Evolutionary conservation across 2,797 vertebrate species (phyloP), one percentile per base, ranked within the genome.

Genomic region (Todus mexicanus): DNA sequence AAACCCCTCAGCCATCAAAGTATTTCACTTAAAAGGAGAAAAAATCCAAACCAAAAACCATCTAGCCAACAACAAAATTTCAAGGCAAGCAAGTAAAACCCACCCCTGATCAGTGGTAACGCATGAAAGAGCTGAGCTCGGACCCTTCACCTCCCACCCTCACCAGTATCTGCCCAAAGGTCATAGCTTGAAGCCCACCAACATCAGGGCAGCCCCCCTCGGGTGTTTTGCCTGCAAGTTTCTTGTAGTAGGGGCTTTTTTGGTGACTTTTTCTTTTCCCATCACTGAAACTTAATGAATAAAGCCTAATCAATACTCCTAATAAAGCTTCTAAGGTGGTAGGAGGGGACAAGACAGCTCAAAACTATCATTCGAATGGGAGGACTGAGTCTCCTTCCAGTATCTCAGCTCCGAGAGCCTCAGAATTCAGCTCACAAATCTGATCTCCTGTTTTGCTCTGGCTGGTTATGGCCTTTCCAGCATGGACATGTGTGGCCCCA

Each of bases 101-200:
- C 79, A 69, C 23, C 9, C 10, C 48, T 43, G 56, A 27, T 10
- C 27, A 68, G 40, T 16, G n/a, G 9, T 14, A 71, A 20, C 0
- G 0, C 19, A 4, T 7, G 48, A 1, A 0, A 2, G 2, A 65
- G 50, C 47, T 5, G 1, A 13, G 21, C 4, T 22, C 20, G 65
- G 56, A 43, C 5, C 20, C 18, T 57, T 33, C 86, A 17, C 20
- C 33, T 60, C 43, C 31, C 40, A 45, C 38, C 38, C 18, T 54
- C 59, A 5, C 23, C 0, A 0, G 8, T 11, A 6, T 16, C 15
- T n/a, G 42, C 47, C 38, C 38, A 37, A 4, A 60, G 10, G 33
- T 18, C 14, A 1, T 2, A 26, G 45, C 9, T 38, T 0, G 0
- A 33, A 68, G 15, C 9, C 45, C 70, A 26, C 15, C 3, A 0